Base-by-base conservation (phyloP, 2,113 vertebrate species). In the Oreocharis arfaki region DNA sequence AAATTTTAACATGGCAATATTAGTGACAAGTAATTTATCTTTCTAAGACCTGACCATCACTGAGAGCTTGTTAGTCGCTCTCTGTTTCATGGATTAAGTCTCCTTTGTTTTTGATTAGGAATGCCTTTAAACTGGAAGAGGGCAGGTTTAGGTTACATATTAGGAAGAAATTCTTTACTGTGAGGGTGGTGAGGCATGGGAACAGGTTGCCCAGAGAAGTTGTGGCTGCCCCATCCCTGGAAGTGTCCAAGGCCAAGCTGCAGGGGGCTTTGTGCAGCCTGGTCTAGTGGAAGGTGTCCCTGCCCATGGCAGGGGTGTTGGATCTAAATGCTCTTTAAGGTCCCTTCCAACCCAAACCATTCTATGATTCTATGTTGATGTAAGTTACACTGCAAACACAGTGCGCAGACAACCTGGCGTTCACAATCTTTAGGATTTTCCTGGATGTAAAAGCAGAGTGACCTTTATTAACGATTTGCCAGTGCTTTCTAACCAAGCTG, bases 361-460 rank as follows among this genome's bases (percentile, higher is more conserved):
- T 41, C 42, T 19, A 15, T 6, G 16, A 24, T 7, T 41, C 24
- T 7, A 6, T 3, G 12, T 9, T 20, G 27, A n/a, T 23, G 0
- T 0, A 13, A 27, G 8, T 22, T 22, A 28, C 2, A 7, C 17
- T 2, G 21, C 42, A n/a, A 37, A 19, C 28, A 22, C 7, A 0
- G 11, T 0, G 22, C 0, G 2, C 27, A 9, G 15, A 47, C 42
- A 55, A 13, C 4, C 1, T 2, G 27, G 4, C 5, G 10, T 8
- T 69, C 26, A 5, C 60, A 23, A 41, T 11, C 26, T 7, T 22
- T 4, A 13, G 0, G 7, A 5, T 24, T n/a, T 32, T 26, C 5
- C 8, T n/a, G 21, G 21, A 4, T 3, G 17, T 10, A 13, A 15
- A 30, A 74, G 6, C 79, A 24, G 14, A 18, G 39, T 1, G 35